Evolutionary conservation across 1,140 invertebrate genomes (phyloP), one percentile per base, ranked within the genome.

Genomic region (Listronotus oregonensis): DNA sequence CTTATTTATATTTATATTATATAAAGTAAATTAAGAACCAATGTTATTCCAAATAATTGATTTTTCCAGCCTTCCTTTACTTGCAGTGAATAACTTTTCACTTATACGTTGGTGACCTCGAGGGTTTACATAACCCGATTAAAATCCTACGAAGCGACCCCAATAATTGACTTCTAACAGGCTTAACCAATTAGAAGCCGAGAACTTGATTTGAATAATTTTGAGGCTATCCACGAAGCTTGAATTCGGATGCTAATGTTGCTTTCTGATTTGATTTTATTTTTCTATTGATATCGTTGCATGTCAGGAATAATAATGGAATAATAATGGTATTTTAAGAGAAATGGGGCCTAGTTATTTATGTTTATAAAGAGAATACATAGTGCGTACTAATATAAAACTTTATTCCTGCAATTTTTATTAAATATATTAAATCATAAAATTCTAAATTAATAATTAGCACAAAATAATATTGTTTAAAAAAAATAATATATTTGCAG

Each of bases 121-220:
- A 39, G 37, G 51, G 21, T 57, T 34, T 44, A 31, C 40, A 15
- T 60, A 51, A 60, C 37, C 21, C 32, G 14, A 62, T 62, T 62
- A 62, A 62, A 52, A 62, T 62, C 51, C 59, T 27, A 46, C 47
- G 15, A 31, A 52, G 39, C 37, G 49, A 52, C 49, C 59, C 49
- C 51, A 46, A 62, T 62, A 62, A 62, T 62, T 62, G 59, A 43
- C 59, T 62, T 42, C 59, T 62, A 62, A 62, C 47, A 62, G 49
- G 59, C 59, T 62, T 62, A 62, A 62, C 59, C 59, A 62, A 62
- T 62, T 62, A 62, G 59, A 52, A 46, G 39, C 49, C 59, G 49
- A 52, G 47, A 52, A 52, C 51, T 54, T 51, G 49, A 51, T 62
- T 62, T 62, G 59, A 62, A 62, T 62, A 51, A 52, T 62, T 62